These are phyloP conservation scores for Pocillopora grandis DNA, from an alignment of 92 coral and sea anemone genomes.

Conservation along the genomic window DNA sequence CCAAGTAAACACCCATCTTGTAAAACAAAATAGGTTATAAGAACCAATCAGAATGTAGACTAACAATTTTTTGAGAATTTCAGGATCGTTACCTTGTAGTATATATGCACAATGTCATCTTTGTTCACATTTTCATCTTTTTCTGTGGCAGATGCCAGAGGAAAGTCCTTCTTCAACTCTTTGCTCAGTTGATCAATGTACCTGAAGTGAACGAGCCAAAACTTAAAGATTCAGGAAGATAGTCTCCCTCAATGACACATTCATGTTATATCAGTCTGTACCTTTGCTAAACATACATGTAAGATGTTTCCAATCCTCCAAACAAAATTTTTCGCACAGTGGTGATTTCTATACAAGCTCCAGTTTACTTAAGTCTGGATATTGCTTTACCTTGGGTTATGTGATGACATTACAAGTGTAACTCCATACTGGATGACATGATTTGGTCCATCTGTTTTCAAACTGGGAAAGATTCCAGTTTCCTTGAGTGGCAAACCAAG, in stretches of 20 bases:
- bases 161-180: slow-evolving; percentile 60
- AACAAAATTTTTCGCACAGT: too few species aligned
- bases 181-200: slow-evolving; percentile 69
- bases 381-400: slow-evolving; percentile 66
- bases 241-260: not conserved
- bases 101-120: slow-evolving; percentile 73
- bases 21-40: not conserved
- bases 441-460: slow-evolving; percentile 57
- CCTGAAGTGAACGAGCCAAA: slow-evolving; percentile 30
- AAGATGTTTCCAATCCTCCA: too few species aligned
- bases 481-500: slow-evolving; percentile 91
- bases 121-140: slow-evolving; percentile 34
- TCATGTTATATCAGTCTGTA: too few species aligned
- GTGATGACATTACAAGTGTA: slow-evolving; percentile 78
- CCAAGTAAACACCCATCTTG: too few species aligned
- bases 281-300: too few species aligned
- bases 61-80: not conserved
- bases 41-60: too few species aligned
- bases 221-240: not conserved
- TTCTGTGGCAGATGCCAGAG: slow-evolving; percentile 45
- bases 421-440: slow-evolving; percentile 84
- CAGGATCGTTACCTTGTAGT: slow-evolving; percentile 76
- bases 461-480: slow-evolving; percentile 85
- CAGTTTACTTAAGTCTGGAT: not conserved
- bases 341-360: too few species aligned